Conservation (phyloP, 2,797 vertebrate species). For the Manis crassicaudata region DNA sequence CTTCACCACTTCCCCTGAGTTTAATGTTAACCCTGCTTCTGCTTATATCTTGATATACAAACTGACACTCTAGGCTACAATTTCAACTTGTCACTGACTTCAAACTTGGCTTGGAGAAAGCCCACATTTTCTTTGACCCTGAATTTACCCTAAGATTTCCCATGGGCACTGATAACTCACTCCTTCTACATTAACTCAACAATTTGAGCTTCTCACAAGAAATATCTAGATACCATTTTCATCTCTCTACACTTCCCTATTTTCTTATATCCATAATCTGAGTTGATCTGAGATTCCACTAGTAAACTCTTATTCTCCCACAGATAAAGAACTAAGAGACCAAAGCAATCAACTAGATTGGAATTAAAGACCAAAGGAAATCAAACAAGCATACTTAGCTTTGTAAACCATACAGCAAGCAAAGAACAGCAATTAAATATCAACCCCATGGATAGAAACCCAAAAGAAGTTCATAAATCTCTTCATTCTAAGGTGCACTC, state of each 20-base stretch:
- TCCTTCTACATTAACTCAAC: neutral
- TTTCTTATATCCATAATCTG: neutral
- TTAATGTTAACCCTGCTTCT: neutral
- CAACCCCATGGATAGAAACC: neutral
- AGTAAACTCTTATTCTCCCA: constrained; percentile 10
- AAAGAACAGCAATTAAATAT: neutral
- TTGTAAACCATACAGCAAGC: neutral
- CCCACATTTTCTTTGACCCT: neutral
- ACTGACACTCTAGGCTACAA: neutral
- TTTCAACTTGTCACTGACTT: neutral
- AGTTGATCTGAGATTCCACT: neutral
- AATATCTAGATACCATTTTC: constrained; percentile 16
- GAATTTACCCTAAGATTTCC: constrained; percentile 18
- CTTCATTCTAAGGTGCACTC: neutral
- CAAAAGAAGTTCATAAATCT: neutral
- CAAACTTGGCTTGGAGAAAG: neutral
- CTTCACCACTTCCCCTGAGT: neutral
- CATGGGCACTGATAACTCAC: neutral
- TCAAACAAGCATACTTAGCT: constrained; percentile 22
- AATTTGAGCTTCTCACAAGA: neutral
- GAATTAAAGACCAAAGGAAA: neutral
- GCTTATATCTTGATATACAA: neutral
- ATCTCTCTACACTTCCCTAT: neutral
- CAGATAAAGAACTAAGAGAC: neutral
- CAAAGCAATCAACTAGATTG: neutral